Base-by-base conservation (phyloP, 1,140 invertebrate species). In the Brachionus calyciflorus region DNA sequence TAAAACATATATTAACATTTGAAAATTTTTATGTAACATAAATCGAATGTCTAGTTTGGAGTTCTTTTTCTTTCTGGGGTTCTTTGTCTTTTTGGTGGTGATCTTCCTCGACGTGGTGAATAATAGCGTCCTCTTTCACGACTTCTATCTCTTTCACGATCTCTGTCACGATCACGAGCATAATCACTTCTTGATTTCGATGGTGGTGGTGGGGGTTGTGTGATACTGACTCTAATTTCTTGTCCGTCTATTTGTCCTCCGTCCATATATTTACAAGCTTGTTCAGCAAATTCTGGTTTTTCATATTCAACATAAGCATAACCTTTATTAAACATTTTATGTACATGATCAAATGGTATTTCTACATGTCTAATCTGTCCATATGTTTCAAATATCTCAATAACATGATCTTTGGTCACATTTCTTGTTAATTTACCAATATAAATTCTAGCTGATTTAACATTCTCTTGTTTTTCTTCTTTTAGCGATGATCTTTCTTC, bases 221-320 rank as follows among this genome's bases (percentile, higher is more conserved):
- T 92, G 24, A 93, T 92, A 46, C 93, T 92, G 40, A 92, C 93
- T 24, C 92, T 94, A 51, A 98, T 92, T 87, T 96, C 94, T 83
- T 96, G 93, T 17, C 94, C 94, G 87, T 89, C 88, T 79, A 89
- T 87, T 81, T 88, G 87, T 75, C 92, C 96, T 84, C 96, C 96
- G 87, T 99, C 94, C 96, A 98, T 98, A 81, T 98, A 93, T 85
- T 97, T 98, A 89, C 98, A 93, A 0, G 96, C 96, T 86, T 95
- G 95, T 85, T 97, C 94, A 37, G 95, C 95, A 85, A 97, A 94
- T 81, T 97, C 94, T 0, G 93, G 86, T 77, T 90, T 95, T 79
- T 90, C 90, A 85, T 92, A 99, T 81, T 98, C 95, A 6, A 99
- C 91, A 84, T 97, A 98, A 6, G 92, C 93, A 87, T 93, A 93